Percentiles rank a stretch among this genome's conserved stretches.
These are phyloP conservation scores for Athalia cordata DNA, from an alignment of 2,888 invertebrate species.

Conservation along the genomic window DNA sequence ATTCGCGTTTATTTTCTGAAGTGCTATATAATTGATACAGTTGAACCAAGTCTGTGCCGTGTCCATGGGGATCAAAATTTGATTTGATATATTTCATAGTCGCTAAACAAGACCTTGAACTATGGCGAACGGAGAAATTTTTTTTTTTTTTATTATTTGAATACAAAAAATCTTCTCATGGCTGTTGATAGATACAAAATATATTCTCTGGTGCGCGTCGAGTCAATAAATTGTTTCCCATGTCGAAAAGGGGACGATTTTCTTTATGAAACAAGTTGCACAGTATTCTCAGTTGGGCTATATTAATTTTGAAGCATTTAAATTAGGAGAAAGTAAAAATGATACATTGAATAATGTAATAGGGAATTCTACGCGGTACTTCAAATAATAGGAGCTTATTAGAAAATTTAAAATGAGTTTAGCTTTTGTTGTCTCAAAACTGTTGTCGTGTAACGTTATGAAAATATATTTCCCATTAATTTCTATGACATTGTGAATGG, in stretches of 20 bases:
- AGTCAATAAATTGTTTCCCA: no score
- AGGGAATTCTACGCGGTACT: conserved; percentile 55
- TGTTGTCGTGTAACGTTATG: conserved; percentile 7
- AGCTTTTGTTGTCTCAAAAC: conserved; percentile 21
- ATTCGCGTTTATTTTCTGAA: no score
- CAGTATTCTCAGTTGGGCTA: conserved; percentile 37
- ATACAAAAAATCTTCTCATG: no score
- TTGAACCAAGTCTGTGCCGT: no score
- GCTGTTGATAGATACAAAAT: no score
- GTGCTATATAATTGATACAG: no score
- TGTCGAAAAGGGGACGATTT: not conserved
- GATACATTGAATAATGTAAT: conserved; percentile 49
- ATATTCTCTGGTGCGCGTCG: no score
- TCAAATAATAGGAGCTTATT: conserved; percentile 47
- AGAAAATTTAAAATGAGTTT: conserved; percentile 45
- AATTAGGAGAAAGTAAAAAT: conserved; percentile 46
- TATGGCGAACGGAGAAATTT: no score
- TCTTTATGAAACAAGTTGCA: conserved; percentile 8
- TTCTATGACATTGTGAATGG: conserved; percentile 35
- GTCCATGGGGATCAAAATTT: not conserved
- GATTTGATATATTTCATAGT: not conserved
- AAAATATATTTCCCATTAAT: conserved; percentile 14
- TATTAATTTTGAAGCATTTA: conserved; percentile 43
- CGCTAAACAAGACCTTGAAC: not conserved
- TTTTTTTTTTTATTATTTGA: no score